These are phyloP conservation scores for Scleropages formosus DNA, from an alignment of 2,797 vertebrate species.

Conservation along the genomic window DNA sequence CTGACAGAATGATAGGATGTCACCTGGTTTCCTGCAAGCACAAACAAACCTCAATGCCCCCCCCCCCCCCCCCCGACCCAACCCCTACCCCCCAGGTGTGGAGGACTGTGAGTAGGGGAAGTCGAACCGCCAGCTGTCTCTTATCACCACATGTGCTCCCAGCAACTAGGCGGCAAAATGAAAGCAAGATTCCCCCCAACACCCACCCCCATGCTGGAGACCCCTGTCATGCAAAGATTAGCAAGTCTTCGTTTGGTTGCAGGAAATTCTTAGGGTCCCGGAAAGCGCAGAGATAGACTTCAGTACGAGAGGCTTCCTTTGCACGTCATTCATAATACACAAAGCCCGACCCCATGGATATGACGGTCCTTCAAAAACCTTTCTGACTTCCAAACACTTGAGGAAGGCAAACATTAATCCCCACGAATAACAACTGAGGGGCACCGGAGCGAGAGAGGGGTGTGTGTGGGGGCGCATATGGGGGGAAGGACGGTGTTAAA, in stretches of 20 bases:
- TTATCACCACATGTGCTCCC: neutral
- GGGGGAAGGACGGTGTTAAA: neutral
- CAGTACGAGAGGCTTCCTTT: conserved; percentile 6
- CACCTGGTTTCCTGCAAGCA: too few relatives aligned
- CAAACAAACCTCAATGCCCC: too few relatives aligned
- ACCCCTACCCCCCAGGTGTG: neutral
- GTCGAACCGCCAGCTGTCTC: neutral
- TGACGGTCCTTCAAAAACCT: neutral
- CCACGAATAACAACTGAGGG: conserved; percentile 51
- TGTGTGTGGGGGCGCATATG: neutral
- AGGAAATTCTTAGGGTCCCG: conserved; percentile 9
- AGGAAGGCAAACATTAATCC: conserved; percentile 61
- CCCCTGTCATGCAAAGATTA: conserved; percentile 22
- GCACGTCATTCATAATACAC: neutral
- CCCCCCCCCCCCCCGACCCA: too few relatives aligned
- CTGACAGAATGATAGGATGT: too few relatives aligned
- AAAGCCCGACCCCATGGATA: neutral
- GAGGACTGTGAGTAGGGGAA: neutral
- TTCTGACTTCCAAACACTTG: conserved; percentile 43
- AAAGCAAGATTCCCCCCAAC: neutral
- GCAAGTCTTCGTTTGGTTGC: conserved; percentile 19
- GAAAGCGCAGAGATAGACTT: conserved; percentile 8
- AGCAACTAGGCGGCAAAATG: neutral
- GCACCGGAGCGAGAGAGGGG: conserved; percentile 1
- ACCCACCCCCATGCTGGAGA: neutral